A percentile compares a stretch with the other conserved stretches of the same genome.
phyloP scores from a whole-genome alignment of 2,888 invertebrate genomes.

The Epirrita christyi region DNA sequence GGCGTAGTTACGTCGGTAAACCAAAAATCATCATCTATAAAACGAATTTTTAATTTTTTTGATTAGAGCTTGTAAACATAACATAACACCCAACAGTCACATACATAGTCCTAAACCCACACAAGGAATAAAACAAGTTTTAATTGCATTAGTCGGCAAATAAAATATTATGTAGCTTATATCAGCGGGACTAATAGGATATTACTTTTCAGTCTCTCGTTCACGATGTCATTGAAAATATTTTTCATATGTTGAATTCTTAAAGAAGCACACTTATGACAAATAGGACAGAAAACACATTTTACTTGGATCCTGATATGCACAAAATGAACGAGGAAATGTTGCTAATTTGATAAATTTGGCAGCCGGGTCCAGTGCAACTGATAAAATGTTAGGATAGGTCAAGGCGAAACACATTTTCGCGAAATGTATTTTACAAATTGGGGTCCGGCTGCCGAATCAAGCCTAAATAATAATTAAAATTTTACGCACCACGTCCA shows the following conservation, averaged over 20 bases:
- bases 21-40: no score
- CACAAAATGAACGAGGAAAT: conserved; percentile 40
- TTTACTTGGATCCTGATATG: neutral
- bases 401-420: conserved; percentile 68
- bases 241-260: neutral
- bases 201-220: neutral
- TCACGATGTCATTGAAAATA: neutral
- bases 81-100: no score
- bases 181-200: neutral
- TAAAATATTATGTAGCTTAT: neutral
- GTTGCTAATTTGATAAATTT: conserved; percentile 53
- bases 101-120: no score
- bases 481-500: conserved; percentile 76
- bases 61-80: no score
- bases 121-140: neutral
- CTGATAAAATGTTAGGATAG: conserved; percentile 80
- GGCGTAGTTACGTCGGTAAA: no score
- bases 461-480: conserved; percentile 28
- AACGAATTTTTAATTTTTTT: no score
- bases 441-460: conserved; percentile 20
- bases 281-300: neutral
- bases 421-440: conserved; percentile 40
- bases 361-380: conserved; percentile 48
- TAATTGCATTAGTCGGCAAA: no score
- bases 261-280: neutral